phyloP scores from a whole-genome alignment of 2,888 invertebrate species.

The Caradrina clavipalpis region DNA sequence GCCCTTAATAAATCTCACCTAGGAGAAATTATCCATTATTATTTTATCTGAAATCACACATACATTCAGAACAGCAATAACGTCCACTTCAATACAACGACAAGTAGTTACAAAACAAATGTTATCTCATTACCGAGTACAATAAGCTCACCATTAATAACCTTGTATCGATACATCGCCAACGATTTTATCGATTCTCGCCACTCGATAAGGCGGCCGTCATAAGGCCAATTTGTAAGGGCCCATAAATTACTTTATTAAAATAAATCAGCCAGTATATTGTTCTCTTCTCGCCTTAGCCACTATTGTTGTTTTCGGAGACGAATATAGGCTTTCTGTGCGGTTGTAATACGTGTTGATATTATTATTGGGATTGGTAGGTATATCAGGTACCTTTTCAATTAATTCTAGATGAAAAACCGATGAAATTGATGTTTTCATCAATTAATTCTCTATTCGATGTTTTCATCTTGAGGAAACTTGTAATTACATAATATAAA shows the following conservation, averaged over 20 bases:
- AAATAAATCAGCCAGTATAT: slow-evolving; percentile 89
- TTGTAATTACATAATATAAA: too few species aligned
- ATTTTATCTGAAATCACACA: not conserved
- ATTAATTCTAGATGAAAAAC: too few species aligned
- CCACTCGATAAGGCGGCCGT: slow-evolving; percentile 85
- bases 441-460: too few species aligned
- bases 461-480: too few species aligned
- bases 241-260: slow-evolving; percentile 89
- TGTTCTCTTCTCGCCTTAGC: slow-evolving; percentile 88
- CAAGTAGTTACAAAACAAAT: slow-evolving; percentile 68
- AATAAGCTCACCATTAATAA: slow-evolving; percentile 86
- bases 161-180: slow-evolving; percentile 81
- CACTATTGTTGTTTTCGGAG: slow-evolving; percentile 80
- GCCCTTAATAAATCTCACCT: not conserved
- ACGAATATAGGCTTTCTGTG: slow-evolving; percentile 60
- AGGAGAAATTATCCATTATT: not conserved
- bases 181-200: slow-evolving; percentile 83
- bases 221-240: slow-evolving; percentile 88
- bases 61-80: slow-evolving; percentile 10
- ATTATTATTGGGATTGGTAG: not conserved
- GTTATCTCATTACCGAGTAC: slow-evolving; percentile 80
- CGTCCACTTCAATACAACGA: slow-evolving; percentile 31
- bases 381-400: too few species aligned
- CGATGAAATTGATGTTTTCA: too few species aligned
- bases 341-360: not conserved